Percentiles rank a stretch among this genome's conserved stretches.
These are phyloP conservation scores for Hypsibius dujardini DNA, from an alignment of 1,140 invertebrate species.

Conservation along the genomic window DNA sequence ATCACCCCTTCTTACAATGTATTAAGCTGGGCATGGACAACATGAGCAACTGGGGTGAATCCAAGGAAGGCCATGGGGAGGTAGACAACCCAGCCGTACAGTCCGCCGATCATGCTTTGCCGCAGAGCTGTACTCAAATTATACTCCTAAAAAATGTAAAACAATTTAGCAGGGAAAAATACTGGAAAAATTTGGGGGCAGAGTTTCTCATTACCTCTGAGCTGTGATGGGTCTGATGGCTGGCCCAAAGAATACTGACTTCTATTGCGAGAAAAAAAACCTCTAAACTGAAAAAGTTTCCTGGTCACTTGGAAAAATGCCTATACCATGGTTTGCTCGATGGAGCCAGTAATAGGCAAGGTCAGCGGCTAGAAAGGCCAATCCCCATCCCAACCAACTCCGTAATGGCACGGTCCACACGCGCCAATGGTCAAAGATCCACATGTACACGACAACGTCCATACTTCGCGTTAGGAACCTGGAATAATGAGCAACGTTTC, in stretches of 20 bases:
- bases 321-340: conserved; percentile 1
- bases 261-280: conserved; percentile 28
- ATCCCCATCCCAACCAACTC: not conserved
- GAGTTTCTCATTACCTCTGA: conserved; percentile 25
- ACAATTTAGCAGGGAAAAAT: not conserved
- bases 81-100: conserved; percentile 33
- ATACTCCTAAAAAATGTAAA: conserved; percentile 29
- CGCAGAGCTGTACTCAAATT: conserved; percentile 35
- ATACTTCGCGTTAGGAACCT: not conserved
- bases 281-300: no score
- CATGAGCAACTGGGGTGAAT: conserved; percentile 34
- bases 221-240: conserved; percentile 35
- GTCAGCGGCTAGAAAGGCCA: not conserved
- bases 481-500: not conserved
- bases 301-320: no score
- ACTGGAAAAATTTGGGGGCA: no score
- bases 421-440: conserved; percentile 1
- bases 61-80: conserved; percentile 34
- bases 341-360: conserved; percentile 14
- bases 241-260: conserved; percentile 34
- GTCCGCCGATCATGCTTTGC: conserved; percentile 31
- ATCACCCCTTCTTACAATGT: conserved; percentile 28
- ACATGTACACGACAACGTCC: conserved; percentile 10
- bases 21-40: conserved; percentile 37
- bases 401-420: not conserved